These are phyloP conservation scores for Dendrocincla tyrannina DNA, from an alignment of 2,797 vertebrate species.

Conservation along the genomic window DNA sequence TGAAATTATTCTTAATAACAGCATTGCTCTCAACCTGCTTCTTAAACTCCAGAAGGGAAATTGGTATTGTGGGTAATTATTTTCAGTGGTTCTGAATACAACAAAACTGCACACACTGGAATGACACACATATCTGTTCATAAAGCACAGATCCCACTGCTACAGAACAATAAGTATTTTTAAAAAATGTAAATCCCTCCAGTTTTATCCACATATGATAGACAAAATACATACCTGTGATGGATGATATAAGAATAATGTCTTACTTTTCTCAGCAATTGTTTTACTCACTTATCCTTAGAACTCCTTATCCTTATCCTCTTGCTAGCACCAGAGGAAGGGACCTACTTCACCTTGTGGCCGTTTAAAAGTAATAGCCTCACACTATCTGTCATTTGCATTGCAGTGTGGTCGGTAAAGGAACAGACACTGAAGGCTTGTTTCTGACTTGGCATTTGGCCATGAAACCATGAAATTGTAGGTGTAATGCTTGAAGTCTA, in stretches of 20 bases:
- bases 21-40: background rate
- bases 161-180: background rate
- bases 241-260: background rate
- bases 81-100: background rate
- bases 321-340: background rate
- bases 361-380: background rate
- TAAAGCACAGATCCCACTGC: background rate
- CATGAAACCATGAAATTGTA: background rate
- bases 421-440: background rate
- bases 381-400: slow-evolving; percentile 5
- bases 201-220: background rate
- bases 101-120: background rate
- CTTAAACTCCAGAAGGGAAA: slow-evolving; percentile 6
- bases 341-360: background rate
- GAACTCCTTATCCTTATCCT: background rate
- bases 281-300: background rate
- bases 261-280: background rate
- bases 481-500: background rate
- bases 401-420: background rate
- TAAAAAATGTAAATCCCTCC: background rate
- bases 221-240: background rate
- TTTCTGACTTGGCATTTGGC: background rate
- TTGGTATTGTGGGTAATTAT: slow-evolving; percentile 9
- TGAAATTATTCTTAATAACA: slow-evolving; percentile 37
- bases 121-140: background rate